Evolutionary conservation across 2,113 vertebrate species (phyloP).

Genomic region (Platysteira castanea): DNA sequence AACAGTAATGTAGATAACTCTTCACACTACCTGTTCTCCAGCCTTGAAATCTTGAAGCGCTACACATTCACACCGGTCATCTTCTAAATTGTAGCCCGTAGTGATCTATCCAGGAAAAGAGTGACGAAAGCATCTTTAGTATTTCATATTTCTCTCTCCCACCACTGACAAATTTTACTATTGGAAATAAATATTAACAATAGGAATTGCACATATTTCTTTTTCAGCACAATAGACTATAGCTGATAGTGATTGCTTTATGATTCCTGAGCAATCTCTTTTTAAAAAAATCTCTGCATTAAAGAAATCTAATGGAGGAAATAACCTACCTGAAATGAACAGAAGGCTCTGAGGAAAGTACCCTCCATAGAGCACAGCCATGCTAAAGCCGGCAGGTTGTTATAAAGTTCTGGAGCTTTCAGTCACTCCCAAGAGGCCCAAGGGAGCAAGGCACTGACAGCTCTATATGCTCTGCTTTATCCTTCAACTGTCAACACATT

Average conservation of each 20-base stretch:
- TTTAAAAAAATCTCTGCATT: background rate
- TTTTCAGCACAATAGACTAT: background rate
- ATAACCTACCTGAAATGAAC: background rate
- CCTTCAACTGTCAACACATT: slow-evolving; percentile 18
- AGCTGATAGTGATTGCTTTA: background rate
- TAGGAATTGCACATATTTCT: background rate
- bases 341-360: background rate
- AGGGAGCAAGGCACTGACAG: background rate
- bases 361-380: background rate
- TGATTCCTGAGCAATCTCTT: background rate
- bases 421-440: background rate
- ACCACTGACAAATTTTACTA: background rate
- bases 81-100: slow-evolving; percentile 97
- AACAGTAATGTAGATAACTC: background rate
- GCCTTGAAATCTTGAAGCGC: slow-evolving; percentile 89
- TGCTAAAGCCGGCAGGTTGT: background rate
- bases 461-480: background rate
- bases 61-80: slow-evolving; percentile 97
- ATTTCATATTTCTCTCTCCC: background rate
- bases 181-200: background rate
- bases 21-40: slow-evolving; percentile 85
- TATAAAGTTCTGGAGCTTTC: background rate
- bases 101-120: slow-evolving; percentile 82
- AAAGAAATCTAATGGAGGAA: background rate
- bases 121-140: background rate